These are phyloP conservation scores for Morpho deidamia DNA, from an alignment of 2,888 invertebrate species.

Conservation along the genomic window DNA sequence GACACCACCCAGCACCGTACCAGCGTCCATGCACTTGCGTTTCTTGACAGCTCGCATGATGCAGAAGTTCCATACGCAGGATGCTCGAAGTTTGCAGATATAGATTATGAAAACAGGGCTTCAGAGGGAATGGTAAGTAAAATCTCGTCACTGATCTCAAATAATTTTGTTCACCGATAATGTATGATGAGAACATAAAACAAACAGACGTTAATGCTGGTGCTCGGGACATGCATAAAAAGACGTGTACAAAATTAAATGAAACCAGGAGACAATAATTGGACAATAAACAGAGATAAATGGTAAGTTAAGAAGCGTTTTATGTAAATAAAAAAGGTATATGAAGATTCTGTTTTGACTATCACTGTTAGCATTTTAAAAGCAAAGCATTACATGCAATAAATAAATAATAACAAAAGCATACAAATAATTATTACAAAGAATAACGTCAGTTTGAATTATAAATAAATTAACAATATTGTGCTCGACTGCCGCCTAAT, in stretches of 20 bases:
- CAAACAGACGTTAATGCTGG: conserved; percentile 37
- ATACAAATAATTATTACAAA: conserved; percentile 11
- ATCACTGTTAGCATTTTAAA: conserved; percentile 22
- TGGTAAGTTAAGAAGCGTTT: not conserved
- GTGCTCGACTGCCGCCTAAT: conserved; percentile 14
- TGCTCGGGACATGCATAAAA: conserved; percentile 42
- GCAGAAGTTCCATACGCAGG: conserved; percentile 49
- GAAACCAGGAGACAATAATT: conserved; percentile 66
- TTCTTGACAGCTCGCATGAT: conserved; percentile 55
- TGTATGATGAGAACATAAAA: conserved; percentile 32
- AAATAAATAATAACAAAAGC: conserved; percentile 29
- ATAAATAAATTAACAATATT: conserved; percentile 5
- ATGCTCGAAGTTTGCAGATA: conserved; percentile 46
- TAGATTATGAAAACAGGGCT: conserved; percentile 33
- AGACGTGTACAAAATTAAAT: conserved; percentile 71
- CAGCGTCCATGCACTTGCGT: conserved; percentile 69
- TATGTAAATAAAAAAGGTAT: not conserved
- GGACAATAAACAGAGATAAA: conserved; percentile 32
- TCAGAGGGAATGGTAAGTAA: conserved; percentile 39
- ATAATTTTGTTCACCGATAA: conserved; percentile 53
- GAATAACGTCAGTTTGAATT: conserved; percentile 29
- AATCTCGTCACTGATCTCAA: conserved; percentile 77
- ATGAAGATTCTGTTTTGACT: conserved; percentile 14
- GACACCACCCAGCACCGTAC: conserved; percentile 66
- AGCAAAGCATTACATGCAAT: conserved; percentile 34